Conservation (phyloP, 1,140 invertebrate species). For the Habropoda laboriosa region DNA sequence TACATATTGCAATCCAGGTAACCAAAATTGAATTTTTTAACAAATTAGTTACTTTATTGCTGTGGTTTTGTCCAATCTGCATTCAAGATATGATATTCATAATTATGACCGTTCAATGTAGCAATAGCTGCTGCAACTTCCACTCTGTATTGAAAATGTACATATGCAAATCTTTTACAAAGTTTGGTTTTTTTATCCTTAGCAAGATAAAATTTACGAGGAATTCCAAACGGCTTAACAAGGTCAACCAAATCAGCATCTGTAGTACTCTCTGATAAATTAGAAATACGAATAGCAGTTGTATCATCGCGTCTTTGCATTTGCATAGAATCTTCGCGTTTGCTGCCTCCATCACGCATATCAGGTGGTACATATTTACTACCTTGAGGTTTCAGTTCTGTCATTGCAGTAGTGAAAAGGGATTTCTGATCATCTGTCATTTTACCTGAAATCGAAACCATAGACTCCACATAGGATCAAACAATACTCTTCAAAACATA, state of each 20-base stretch:
- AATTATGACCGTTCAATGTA: conserved; percentile 96
- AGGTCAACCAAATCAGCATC: conserved; percentile 98
- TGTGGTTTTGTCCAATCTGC: conserved; percentile 99
- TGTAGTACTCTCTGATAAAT: conserved; percentile 97
- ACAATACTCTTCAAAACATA: conserved; percentile 61
- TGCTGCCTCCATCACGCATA: conserved; percentile 90
- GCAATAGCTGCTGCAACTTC: conserved; percentile 96
- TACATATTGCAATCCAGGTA: not conserved
- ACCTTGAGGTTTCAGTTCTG: conserved; percentile 79
- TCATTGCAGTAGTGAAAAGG: conserved; percentile 65
- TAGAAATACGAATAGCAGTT: conserved; percentile 97
- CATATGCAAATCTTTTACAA: conserved; percentile 98
- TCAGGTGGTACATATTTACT: conserved; percentile 93
- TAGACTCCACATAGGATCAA: not conserved
- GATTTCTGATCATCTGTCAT: conserved; percentile 79
- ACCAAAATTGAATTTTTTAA: not conserved
- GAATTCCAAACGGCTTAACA: conserved; percentile 94
- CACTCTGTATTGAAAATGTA: conserved; percentile 94
- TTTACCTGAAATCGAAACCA: conserved; percentile 62
- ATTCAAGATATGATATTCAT: conserved; percentile 98
- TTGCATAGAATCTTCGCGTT: conserved; percentile 88
- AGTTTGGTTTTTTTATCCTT: conserved; percentile 91
- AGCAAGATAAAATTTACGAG: conserved; percentile 93
- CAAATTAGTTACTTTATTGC: conserved; percentile 74
- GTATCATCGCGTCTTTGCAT: conserved; percentile 89